Evolutionary conservation across 2,113 vertebrate species (phyloP), one percentile per base, ranked within the genome.

Genomic region (Aptenodytes patagonicus): DNA sequence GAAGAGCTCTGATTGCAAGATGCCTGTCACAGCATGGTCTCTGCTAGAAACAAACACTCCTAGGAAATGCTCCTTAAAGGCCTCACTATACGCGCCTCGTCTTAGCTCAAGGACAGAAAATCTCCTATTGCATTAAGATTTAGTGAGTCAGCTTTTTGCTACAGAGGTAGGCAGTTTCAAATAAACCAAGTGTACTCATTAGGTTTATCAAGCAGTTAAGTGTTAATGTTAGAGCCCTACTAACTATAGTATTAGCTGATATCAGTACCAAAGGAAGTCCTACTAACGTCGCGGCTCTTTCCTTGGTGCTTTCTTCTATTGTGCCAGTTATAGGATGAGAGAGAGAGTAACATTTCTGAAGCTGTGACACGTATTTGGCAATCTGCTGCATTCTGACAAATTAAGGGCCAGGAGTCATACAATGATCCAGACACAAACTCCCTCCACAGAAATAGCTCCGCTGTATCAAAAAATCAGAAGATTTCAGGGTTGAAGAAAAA

Each of bases 21-120:
- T 15, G 18, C 57, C 87, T 7, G 38, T 54, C 60, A 28, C 85
- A 32, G 89, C 95, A 11, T 0, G 2, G 54, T 6, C 69, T 34
- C 54, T 31, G 65, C 58, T 9, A 34, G 57, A 58, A 64, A 92
- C 83, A 86, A 83, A 66, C 75, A 3, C 71, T 70, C 44, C 25
- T 21, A 4, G 21, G 58, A 71, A 75, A 71, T 0, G 25, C 49
- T 83, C 46, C 91, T 42, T 21, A 16, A 65, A 77, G 71, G 46
- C 28, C 69, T 46, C 38, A 1, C 58, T 31, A 2, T 15, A 1
- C 0, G 2, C 8, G 8, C 73, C 57, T n/a, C 5, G 0, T 22
- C 46, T 40, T 5, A 6, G 85, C 78, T 88, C 86, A 72, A 14
- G 80, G 79, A 19, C 28, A 49, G 47, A 86, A 73, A 58, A 22